These are phyloP conservation scores for Teinopalpus imperialis DNA, from an alignment of 2,888 invertebrate genomes.

Conservation along the genomic window DNA sequence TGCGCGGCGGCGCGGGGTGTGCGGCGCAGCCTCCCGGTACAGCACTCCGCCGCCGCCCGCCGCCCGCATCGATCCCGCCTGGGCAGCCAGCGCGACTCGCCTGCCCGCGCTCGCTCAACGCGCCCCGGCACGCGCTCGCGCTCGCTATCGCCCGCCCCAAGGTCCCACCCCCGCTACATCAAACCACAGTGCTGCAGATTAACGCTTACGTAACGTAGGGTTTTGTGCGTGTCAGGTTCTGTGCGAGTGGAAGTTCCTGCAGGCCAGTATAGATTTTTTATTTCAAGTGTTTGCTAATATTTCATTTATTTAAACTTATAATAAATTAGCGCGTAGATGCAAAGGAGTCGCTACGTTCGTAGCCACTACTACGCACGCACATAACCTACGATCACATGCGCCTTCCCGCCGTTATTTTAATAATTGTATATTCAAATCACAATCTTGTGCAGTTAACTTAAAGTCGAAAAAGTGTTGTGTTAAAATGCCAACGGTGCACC, in stretches of 20 bases:
- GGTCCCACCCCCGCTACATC: conserved; percentile 32
- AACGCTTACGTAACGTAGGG: conserved; percentile 67
- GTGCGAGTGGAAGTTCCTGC: conserved; percentile 39
- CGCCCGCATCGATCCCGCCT: conserved; percentile 78
- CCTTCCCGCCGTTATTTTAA: conserved; percentile 38
- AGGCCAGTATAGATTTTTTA: conserved; percentile 24
- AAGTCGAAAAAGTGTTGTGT: conserved; percentile 36
- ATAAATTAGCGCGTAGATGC: conserved; percentile 6
- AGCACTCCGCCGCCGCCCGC: conserved; percentile 80
- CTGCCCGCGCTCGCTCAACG: conserved; percentile 56
- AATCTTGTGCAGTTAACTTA: conserved; percentile 36
- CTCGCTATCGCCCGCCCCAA: conserved; percentile 45
- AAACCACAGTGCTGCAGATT: conserved; percentile 49
- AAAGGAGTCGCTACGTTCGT: conserved; percentile 29
- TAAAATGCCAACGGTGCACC: too few relatives aligned
- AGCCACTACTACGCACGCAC: conserved; percentile 44
- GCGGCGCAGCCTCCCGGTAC: conserved; percentile 58
- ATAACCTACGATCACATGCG: conserved; percentile 34
- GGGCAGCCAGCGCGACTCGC: conserved; percentile 55
- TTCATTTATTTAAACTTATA: neutral
- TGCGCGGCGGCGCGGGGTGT: conserved; percentile 37
- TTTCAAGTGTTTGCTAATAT: neutral
- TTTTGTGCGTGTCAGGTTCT: conserved; percentile 64
- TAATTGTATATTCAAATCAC: conserved; percentile 36
- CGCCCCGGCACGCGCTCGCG: conserved; percentile 44